A percentile compares a stretch with the other conserved stretches of the same genome.
Conservation (phyloP, 2,888 invertebrate species). For the Hemicrepidius hirtus region DNA sequence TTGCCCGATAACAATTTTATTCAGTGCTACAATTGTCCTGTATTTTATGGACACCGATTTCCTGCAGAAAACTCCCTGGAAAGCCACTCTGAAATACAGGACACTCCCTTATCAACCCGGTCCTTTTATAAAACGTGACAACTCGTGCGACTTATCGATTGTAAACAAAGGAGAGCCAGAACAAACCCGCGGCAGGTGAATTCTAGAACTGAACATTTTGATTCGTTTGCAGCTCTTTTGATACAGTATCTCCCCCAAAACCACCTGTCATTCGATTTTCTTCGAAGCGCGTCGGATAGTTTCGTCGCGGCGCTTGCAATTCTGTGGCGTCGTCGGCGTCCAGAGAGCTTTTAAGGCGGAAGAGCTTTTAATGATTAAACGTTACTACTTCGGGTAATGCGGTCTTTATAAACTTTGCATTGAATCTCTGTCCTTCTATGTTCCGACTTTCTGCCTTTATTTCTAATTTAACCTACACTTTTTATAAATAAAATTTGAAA, state of each 20-base stretch:
- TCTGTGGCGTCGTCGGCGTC: slow-evolving; percentile 54
- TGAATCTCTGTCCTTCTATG: slow-evolving; percentile 9
- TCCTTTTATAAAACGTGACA: slow-evolving; percentile 29
- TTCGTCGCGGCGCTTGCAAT: slow-evolving; percentile 56
- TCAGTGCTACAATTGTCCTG: background rate
- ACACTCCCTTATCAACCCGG: slow-evolving; percentile 41
- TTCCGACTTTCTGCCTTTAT: slow-evolving; percentile 4
- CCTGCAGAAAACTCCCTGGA: background rate
- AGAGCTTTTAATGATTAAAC: slow-evolving; percentile 53
- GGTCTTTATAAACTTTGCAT: slow-evolving; percentile 31
- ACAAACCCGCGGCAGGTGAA: slow-evolving; percentile 50
- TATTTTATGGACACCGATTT: background rate
- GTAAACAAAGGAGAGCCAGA: slow-evolving; percentile 40
- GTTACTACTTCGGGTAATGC: slow-evolving; percentile 34
- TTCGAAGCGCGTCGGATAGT: slow-evolving; percentile 54
- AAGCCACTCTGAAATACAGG: slow-evolving; percentile 19
- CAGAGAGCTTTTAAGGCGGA: slow-evolving; percentile 50
- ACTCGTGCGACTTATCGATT: slow-evolving; percentile 48
- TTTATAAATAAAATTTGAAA: too few relatives aligned
- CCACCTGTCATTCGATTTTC: slow-evolving; percentile 61
- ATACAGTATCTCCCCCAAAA: slow-evolving; percentile 59
- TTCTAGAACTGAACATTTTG: slow-evolving; percentile 59
- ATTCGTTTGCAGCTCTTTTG: slow-evolving; percentile 57
- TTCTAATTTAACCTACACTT: slow-evolving; percentile 14
- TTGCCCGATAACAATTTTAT: background rate